Evolutionary conservation across 1,140 invertebrate species (phyloP).

Genomic region (Dendroctonus valens): DNA sequence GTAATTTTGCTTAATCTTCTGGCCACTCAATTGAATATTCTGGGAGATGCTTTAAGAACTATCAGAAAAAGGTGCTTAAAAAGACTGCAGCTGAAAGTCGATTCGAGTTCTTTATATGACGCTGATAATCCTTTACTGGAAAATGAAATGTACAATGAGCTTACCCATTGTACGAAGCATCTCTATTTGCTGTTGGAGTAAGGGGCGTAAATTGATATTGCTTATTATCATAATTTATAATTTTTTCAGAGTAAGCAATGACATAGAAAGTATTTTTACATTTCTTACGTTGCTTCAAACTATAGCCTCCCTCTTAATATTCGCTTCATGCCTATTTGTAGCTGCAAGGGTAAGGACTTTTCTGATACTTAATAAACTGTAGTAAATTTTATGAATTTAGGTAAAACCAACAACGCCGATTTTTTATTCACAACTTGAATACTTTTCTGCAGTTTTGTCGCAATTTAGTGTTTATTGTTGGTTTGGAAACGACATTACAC

Average conservation of each 20-base stretch:
- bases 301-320: constrained; percentile 40
- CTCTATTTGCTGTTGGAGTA: constrained; percentile 40
- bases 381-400: constrained; percentile 25
- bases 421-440: constrained; percentile 37
- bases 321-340: constrained; percentile 43
- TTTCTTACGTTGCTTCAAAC: constrained; percentile 42
- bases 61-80: constrained; percentile 39
- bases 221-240: neutral
- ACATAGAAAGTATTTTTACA: constrained; percentile 41
- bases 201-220: neutral
- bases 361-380: constrained; percentile 1
- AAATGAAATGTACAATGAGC: constrained; percentile 39
- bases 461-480: constrained; percentile 43
- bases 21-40: constrained; percentile 39
- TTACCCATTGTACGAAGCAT: constrained; percentile 41
- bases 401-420: constrained; percentile 31
- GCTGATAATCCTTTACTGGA: constrained; percentile 32
- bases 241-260: constrained; percentile 38
- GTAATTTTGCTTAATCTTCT: constrained; percentile 38
- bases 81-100: constrained; percentile 23
- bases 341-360: constrained; percentile 36
- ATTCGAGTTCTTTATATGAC: constrained; percentile 34
- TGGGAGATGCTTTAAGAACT: constrained; percentile 39
- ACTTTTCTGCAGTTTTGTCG: constrained; percentile 37
- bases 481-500: constrained; percentile 44